Evolutionary conservation across 2,113 vertebrate genomes (phyloP).

Genomic region (Todiramphus chloris): DNA sequence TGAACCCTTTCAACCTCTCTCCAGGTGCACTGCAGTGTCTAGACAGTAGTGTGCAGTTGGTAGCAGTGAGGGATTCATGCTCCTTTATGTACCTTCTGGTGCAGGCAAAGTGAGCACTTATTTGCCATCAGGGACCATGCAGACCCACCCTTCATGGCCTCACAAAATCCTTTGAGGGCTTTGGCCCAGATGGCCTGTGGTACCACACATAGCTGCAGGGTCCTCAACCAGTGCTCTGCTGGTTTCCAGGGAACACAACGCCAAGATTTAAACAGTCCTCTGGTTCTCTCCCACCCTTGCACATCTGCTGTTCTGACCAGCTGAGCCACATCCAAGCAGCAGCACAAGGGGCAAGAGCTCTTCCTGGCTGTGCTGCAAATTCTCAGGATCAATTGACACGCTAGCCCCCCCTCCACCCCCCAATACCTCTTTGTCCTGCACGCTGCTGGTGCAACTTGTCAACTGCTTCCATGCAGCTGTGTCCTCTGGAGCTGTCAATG

Average conservation of each 20-base stretch:
- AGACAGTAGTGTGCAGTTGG: rapidly evolving
- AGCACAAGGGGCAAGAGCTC: background rate
- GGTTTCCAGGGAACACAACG: background rate
- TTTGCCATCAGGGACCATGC: background rate
- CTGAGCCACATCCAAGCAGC: background rate
- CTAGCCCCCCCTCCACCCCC: no score
- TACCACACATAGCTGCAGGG: background rate
- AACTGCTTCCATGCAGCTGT: background rate
- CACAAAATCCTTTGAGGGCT: background rate
- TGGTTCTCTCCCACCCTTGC: background rate
- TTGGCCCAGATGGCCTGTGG: no score
- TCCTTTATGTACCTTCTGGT: background rate
- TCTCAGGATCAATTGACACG: background rate
- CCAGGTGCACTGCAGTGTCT: background rate
- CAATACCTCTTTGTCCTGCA: background rate
- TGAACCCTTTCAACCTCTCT: background rate
- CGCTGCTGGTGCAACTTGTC: background rate
- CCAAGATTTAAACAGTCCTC: background rate
- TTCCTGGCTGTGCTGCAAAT: background rate
- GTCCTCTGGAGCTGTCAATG: background rate
- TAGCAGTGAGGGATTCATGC: background rate
- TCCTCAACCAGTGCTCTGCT: background rate
- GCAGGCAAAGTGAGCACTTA: background rate
- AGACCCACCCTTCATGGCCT: background rate
- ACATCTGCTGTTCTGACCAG: background rate